Evolutionary conservation across 2,113 vertebrate genomes (phyloP).

Genomic region (Nerophis lumbriciformis): DNA sequence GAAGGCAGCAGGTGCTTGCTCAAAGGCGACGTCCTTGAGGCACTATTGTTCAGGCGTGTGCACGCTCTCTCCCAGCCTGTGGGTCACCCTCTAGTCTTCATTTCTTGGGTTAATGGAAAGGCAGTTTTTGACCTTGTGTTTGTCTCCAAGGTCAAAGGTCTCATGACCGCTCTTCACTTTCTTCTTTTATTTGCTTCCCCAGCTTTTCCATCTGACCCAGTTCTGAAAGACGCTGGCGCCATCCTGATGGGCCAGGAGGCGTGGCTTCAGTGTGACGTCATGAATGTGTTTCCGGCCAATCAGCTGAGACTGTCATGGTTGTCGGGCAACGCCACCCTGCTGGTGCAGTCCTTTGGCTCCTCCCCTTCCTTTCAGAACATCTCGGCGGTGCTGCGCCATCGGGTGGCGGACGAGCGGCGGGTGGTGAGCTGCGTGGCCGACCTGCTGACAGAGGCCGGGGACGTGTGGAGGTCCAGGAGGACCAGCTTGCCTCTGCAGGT

Average conservation of each 20-base stretch:
- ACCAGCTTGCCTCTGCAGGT: neutral
- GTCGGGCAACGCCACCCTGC: neutral
- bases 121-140: too few relatives aligned
- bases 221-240: neutral
- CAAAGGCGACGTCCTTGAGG: too few relatives aligned
- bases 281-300: neutral
- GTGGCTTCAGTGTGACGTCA: neutral
- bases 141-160: too few relatives aligned
- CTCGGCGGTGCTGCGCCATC: neutral
- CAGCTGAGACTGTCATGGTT: neutral
- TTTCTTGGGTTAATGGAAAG: too few relatives aligned
- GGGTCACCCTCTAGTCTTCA: too few relatives aligned
- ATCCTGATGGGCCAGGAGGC: neutral
- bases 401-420: neutral
- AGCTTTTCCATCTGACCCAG: constrained; percentile 1
- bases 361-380: neutral
- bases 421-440: neutral
- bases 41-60: too few relatives aligned
- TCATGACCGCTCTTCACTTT: too few relatives aligned
- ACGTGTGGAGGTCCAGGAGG: neutral
- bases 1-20: too few relatives aligned
- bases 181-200: too few relatives aligned
- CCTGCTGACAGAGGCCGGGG: neutral
- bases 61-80: too few relatives aligned
- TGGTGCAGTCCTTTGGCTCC: neutral